A percentile compares a stretch with the other conserved stretches of the same genome.
These are phyloP conservation scores for Scaptodrosophila lebanonensis DNA, from an alignment of 1,140 invertebrate species.

Conservation along the genomic window DNA sequence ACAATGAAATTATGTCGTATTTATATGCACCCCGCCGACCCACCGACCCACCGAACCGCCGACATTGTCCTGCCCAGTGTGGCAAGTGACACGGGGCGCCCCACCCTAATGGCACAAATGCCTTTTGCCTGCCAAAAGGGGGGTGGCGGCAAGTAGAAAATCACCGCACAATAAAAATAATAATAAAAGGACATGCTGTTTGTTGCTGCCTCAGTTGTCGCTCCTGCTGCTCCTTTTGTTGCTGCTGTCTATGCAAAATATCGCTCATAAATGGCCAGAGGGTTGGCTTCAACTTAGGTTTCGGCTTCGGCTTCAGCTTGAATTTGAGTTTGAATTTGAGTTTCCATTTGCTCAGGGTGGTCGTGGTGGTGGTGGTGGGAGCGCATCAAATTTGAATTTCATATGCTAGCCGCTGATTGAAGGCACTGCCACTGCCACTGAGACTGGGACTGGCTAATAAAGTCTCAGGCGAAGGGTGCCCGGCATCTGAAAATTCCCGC, in stretches of 20 bases:
- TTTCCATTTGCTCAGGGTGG: too few species aligned
- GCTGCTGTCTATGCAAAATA: constrained; percentile 38
- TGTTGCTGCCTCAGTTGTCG: not conserved
- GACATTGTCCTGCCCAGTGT: too few species aligned
- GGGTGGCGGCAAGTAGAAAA: constrained; percentile 41
- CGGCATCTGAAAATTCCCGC: constrained; percentile 37
- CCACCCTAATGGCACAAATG: not conserved
- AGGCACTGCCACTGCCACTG: too few species aligned
- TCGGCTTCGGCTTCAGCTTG: not conserved
- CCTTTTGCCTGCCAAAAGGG: constrained; percentile 6
- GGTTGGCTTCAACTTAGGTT: constrained; percentile 13
- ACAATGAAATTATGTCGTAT: constrained; percentile 77
- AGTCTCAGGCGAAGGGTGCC: constrained; percentile 20
- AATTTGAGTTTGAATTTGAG: too few species aligned
- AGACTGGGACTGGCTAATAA: too few species aligned
- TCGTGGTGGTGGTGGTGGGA: not conserved
- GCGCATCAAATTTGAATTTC: constrained; percentile 71
- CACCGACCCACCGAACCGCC: not conserved
- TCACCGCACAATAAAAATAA: constrained; percentile 77
- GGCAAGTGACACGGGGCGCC: constrained; percentile 29
- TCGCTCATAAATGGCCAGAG: constrained; percentile 35
- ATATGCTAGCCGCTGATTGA: constrained; percentile 68
- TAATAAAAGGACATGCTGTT: constrained; percentile 70
- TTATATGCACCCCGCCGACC: constrained; percentile 75
- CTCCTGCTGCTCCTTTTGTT: not conserved